Percentiles rank a stretch among this genome's conserved stretches.
phyloP scores from a whole-genome alignment of 2,113 vertebrate genomes.

The Hydropotes inermis region DNA sequence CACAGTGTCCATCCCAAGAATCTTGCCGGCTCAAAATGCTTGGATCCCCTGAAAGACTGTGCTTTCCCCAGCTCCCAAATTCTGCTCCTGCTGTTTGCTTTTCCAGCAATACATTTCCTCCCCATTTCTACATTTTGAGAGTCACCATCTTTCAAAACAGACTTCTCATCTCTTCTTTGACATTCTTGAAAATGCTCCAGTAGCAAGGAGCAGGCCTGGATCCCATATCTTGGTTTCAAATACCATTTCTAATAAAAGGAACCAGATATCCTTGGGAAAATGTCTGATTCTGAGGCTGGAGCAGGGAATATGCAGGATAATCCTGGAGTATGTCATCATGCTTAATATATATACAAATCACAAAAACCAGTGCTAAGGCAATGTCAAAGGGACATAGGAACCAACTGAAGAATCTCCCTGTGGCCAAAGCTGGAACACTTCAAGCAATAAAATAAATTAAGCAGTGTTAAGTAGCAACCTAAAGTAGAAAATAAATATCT shows the following conservation, averaged over 20 bases:
- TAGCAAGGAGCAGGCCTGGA: neutral
- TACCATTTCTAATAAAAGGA: neutral
- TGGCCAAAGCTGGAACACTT: neutral
- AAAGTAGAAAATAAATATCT: conserved; percentile 1
- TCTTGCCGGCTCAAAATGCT: neutral
- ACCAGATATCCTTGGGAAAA: neutral
- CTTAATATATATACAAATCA: neutral
- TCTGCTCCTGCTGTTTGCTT: neutral
- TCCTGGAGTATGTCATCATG: neutral
- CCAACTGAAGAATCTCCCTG: neutral
- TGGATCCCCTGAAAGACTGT: neutral
- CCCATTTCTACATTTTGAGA: neutral
- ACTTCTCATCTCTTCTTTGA: neutral
- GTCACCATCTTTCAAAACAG: neutral
- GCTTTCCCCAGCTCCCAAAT: neutral
- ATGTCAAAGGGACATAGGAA: neutral
- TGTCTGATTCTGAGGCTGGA: neutral
- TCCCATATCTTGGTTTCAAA: neutral
- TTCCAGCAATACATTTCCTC: neutral
- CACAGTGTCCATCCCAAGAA: neutral
- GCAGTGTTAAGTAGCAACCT: neutral
- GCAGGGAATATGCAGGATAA: neutral
- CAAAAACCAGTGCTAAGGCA: neutral
- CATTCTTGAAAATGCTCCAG: too few relatives aligned
- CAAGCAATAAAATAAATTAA: neutral